Evolutionary conservation across 2,888 invertebrate species (phyloP).

Genomic region (Drosophila mercatorum): DNA sequence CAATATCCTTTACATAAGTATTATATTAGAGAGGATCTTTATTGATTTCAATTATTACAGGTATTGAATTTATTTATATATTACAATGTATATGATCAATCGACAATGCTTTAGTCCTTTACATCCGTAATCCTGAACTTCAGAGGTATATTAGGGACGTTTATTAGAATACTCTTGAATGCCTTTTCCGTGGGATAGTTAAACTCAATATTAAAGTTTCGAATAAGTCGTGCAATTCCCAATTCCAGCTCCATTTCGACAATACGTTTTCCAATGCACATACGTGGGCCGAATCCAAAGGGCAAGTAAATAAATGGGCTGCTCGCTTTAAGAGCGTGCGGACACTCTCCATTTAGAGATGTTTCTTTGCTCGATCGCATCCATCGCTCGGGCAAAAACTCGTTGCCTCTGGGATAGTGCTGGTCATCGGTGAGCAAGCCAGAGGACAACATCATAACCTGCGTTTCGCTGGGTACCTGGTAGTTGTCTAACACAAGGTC

Average conservation of each 20-base stretch:
- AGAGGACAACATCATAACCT: constrained; percentile 89
- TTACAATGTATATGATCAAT: neutral
- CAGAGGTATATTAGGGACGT: constrained; percentile 82
- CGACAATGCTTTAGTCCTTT: constrained; percentile 33
- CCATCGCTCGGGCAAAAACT: constrained; percentile 92
- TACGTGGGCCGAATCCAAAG: constrained; percentile 89
- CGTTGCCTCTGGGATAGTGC: constrained; percentile 87
- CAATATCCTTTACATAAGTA: neutral
- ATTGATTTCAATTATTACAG: neutral
- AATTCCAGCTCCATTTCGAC: constrained; percentile 90
- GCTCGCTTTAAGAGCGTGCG: constrained; percentile 87
- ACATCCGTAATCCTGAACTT: constrained; percentile 83
- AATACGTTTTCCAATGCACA: constrained; percentile 90
- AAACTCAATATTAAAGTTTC: constrained; percentile 79
- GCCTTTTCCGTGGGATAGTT: constrained; percentile 77
- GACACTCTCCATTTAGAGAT: constrained; percentile 87
- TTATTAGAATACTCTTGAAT: constrained; percentile 76
- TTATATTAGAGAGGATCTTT: neutral
- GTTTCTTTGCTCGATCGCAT: constrained; percentile 59
- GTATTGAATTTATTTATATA: neutral
- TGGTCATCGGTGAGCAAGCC: constrained; percentile 85
- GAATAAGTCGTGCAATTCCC: constrained; percentile 84
- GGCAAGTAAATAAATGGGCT: constrained; percentile 85
- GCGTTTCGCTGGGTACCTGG: constrained; percentile 87
- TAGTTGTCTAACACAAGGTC: constrained; percentile 88